Evolutionary conservation across 2,888 invertebrate genomes (phyloP).

Genomic region (Megamerina dolium): DNA sequence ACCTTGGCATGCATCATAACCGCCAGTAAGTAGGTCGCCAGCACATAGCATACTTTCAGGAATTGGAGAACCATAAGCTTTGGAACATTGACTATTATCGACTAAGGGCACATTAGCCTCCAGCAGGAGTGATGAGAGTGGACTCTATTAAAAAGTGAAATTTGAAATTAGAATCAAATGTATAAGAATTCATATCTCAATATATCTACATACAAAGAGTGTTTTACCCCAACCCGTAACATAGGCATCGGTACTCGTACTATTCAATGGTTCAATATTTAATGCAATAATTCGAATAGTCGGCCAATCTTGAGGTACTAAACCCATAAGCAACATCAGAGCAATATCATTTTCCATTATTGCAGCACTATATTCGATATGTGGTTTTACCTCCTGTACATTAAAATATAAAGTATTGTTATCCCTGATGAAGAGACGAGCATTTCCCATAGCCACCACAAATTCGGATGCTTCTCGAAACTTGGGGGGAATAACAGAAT

Average conservation of each 20-base stretch:
- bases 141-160: not conserved
- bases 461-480: not conserved
- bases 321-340: not conserved
- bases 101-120: conserved; percentile 28
- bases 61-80: conserved; percentile 23
- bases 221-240: not conserved
- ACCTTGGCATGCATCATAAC: conserved; percentile 26
- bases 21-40: conserved; percentile 23
- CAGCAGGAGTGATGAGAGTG: conserved; percentile 14
- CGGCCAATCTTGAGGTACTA: not conserved
- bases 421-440: not conserved
- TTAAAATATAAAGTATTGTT: not conserved
- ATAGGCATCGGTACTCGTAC: too few species aligned
- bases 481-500: not conserved
- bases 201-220: too few species aligned
- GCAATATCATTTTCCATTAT: not conserved
- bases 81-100: conserved; percentile 18
- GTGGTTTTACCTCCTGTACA: not conserved
- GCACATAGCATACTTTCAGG: conserved; percentile 28
- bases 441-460: not conserved
- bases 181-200: too few species aligned
- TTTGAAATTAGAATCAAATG: too few species aligned
- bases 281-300: not conserved
- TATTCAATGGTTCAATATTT: not conserved
- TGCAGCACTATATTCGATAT: not conserved